Conservation (phyloP, 1,140 invertebrate genomes). For the Kradibia gibbosae region DNA sequence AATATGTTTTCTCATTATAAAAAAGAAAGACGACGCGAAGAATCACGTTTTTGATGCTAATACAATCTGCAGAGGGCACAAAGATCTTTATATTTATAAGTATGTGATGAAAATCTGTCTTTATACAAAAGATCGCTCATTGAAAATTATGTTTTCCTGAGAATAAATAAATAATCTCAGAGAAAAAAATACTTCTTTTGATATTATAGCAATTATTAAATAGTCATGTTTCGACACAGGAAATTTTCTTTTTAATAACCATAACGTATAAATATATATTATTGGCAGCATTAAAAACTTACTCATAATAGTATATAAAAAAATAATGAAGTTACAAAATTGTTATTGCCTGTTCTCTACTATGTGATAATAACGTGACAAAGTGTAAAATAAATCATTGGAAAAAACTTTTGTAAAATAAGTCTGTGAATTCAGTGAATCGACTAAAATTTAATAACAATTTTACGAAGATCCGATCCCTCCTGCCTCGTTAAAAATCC, state of each 20-base stretch:
- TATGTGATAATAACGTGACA: too few relatives aligned
- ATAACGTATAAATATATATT: neutral
- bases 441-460: neutral
- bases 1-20: slow-evolving; percentile 43
- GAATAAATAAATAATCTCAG: slow-evolving; percentile 22
- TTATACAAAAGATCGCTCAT: slow-evolving; percentile 8
- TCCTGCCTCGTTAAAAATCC: neutral
- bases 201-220: slow-evolving; percentile 2
- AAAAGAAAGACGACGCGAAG: slow-evolving; percentile 1
- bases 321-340: neutral
- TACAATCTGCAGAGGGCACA: slow-evolving; percentile 30
- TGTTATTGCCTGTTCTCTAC: neutral
- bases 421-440: neutral
- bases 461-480: neutral
- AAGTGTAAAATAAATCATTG: neutral
- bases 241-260: neutral
- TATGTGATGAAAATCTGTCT: slow-evolving; percentile 9
- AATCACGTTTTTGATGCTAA: slow-evolving; percentile 19
- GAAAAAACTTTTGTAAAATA: neutral
- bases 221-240: neutral
- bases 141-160: neutral
- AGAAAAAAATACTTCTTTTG: neutral
- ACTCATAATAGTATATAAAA: slow-evolving; percentile 2
- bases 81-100: slow-evolving; percentile 31
- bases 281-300: neutral